A percentile compares a stretch with the other conserved stretches of the same genome.
Conservation (phyloP, 2,113 vertebrate species). For the Pterocles orientalis region DNA sequence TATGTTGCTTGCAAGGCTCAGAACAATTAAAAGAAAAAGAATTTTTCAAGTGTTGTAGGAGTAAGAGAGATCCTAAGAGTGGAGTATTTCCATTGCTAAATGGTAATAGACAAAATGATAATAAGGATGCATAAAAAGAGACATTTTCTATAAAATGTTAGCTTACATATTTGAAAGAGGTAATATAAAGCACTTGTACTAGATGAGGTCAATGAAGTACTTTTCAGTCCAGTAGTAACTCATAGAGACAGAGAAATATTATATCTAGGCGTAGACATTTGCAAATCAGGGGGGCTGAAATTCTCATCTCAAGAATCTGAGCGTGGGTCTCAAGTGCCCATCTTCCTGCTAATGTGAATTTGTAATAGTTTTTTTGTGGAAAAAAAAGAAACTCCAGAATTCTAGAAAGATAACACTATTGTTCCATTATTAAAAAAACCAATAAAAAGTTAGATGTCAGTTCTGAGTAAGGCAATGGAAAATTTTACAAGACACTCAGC, state of each 20-base stretch:
- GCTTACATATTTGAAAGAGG: neutral
- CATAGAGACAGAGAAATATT: neutral
- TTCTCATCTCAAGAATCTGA: neutral
- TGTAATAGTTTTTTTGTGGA: neutral
- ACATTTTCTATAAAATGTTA: neutral
- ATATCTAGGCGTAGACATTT: neutral
- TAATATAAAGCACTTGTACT: neutral
- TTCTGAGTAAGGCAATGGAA: neutral
- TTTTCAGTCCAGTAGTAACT: neutral
- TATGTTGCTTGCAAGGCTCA: neutral
- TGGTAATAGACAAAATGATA: neutral
- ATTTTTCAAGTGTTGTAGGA: neutral
- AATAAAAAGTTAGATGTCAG: fast-evolving
- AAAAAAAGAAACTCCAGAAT: fast-evolving
- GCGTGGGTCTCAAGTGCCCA: fast-evolving
- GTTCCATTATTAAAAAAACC: neutral
- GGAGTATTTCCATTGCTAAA: neutral
- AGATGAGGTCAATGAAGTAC: neutral
- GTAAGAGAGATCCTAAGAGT: neutral
- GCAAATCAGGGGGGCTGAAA: neutral
- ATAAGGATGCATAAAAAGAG: neutral
- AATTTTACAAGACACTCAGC: neutral
- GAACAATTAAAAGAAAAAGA: neutral
- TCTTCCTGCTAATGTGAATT: neutral
- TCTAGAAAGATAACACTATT: neutral